These are phyloP conservation scores for Oenanthe melanoleuca DNA, from an alignment of 2,113 vertebrate species.

Conservation along the genomic window DNA sequence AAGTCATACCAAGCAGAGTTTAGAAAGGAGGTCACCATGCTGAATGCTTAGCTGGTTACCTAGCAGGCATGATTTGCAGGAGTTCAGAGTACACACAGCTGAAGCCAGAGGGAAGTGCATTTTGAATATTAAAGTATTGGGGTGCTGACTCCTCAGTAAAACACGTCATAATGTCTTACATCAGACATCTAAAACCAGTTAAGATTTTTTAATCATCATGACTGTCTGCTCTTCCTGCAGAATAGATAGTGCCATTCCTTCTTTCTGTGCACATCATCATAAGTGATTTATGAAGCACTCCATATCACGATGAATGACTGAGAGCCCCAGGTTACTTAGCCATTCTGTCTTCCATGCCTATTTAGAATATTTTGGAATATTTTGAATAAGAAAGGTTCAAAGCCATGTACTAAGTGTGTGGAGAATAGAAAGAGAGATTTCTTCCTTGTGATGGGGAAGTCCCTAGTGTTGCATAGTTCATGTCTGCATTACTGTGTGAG, in stretches of 20 bases:
- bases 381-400: conserved; percentile 9
- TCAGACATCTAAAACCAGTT: background rate
- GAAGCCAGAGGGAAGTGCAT: background rate
- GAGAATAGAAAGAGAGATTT: background rate
- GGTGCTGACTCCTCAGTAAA: background rate
- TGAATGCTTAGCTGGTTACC: background rate
- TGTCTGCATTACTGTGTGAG: background rate
- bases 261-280: fast-evolving
- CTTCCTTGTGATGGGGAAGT: background rate
- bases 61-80: conserved; percentile 1
- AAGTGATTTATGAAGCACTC: background rate
- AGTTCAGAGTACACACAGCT: background rate
- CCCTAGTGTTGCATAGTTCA: background rate
- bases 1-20: background rate
- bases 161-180: background rate
- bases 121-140: background rate
- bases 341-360: background rate
- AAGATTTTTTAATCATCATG: background rate
- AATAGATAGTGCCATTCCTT: background rate
- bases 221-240: background rate
- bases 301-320: background rate
- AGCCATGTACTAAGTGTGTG: background rate
- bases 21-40: background rate
- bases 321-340: background rate
- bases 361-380: background rate